These are phyloP conservation scores for Hoplostethus atlanticus DNA, from an alignment of 2,797 vertebrate genomes.

Conservation along the genomic window DNA sequence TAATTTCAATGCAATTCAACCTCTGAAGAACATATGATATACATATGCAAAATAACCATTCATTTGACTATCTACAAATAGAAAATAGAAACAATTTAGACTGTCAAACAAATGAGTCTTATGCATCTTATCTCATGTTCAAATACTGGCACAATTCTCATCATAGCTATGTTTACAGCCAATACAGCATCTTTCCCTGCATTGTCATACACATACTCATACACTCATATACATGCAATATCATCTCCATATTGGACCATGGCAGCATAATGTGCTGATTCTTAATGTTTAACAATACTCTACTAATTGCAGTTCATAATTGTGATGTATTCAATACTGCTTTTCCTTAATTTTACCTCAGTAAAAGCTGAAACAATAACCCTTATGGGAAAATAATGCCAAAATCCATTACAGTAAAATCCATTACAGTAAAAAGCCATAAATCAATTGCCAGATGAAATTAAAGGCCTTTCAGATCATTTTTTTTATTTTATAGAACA, in stretches of 20 bases:
- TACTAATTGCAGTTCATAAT: background rate
- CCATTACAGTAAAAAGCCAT: conserved; percentile 22
- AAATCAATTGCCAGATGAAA: conserved; percentile 26
- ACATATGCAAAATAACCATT: too few species aligned
- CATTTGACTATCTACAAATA: too few species aligned
- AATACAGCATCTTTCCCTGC: too few species aligned
- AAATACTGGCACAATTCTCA: too few species aligned
- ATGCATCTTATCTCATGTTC: too few species aligned
- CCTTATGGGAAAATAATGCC: conserved; percentile 9
- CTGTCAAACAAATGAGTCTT: too few species aligned
- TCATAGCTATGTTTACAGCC: too few species aligned
- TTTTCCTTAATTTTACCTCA: background rate
- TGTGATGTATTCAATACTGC: background rate
- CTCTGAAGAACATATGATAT: too few species aligned
- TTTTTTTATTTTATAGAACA: conserved; percentile 34
- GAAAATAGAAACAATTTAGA: too few species aligned
- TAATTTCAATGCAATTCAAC: too few species aligned
- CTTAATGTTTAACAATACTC: background rate
- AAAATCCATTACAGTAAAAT: conserved; percentile 1
- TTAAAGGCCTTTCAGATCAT: conserved; percentile 11
- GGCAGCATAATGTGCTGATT: background rate
- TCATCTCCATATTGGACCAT: background rate
- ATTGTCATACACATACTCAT: background rate
- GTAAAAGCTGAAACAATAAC: conserved; percentile 18
- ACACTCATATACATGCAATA: background rate